Base-by-base conservation (phyloP, 1,140 invertebrate genomes). In the Idris sp. region DNA sequence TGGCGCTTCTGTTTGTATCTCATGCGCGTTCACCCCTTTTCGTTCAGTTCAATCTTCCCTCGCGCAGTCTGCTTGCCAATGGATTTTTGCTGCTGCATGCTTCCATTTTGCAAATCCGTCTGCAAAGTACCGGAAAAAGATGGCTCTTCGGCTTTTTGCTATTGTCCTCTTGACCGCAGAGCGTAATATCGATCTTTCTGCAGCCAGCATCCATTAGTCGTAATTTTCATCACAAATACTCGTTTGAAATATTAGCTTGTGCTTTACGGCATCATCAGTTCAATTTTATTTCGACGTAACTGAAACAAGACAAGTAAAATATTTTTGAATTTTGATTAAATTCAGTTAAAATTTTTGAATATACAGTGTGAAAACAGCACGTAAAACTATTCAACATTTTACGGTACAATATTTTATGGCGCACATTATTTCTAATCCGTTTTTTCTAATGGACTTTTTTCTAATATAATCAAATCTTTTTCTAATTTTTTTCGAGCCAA, bases 21-120 rank as follows among this genome's bases (percentile, higher is more conserved):
- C n/a, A n/a, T 54, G 53, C 69, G 48, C 54, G 41, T 65, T 69
- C 62, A 76, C 67, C 74, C 77, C 76, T 51, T n/a, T n/a, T 67
- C 49, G 53, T 58, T 71, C 41, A 56, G 82, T 84, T 84, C 80
- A 82, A 81, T 81, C 81, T 15, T 36, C 30, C 67, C 65, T 54
- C 53, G 10, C n/a, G 67, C 58, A 53, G 49, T 69, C 51, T 59
- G 56, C 26, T 40, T 61, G 56, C 75, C 64, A 68, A 68, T 73
- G 58, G 71, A 49, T 68, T 71, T 71, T 58, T 35, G 41, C 14
- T 40, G 46, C 18, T 48, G 54, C 53, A 38, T 18, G 61, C 58
- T 71, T 77, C 54, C 74, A 77, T 77, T 80, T 80, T 74, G 72
- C 74, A 76, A 68, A 78, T 80, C 71, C 68, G 71, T 54, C 65